phyloP scores from a whole-genome alignment of 1,140 invertebrate genomes.

The Radopholus similis region DNA sequence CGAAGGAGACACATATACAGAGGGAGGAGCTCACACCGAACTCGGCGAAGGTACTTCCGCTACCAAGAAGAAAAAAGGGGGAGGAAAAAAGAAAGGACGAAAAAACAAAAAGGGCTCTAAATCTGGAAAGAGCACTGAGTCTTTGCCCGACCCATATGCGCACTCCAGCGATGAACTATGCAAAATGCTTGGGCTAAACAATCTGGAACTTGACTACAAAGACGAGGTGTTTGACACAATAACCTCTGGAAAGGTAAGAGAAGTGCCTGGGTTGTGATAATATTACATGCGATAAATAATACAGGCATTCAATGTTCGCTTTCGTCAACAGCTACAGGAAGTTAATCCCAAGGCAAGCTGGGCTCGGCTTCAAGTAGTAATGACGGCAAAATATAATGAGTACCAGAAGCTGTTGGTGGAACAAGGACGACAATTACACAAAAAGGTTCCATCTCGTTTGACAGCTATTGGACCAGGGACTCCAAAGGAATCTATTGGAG shows the following conservation, averaged over 20 bases:
- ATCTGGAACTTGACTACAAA: conserved; percentile 39
- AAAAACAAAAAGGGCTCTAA: conserved; percentile 10
- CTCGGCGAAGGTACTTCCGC: not conserved
- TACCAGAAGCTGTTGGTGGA: conserved; percentile 28
- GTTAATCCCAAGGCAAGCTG: conserved; percentile 29
- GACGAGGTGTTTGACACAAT: conserved; percentile 37
- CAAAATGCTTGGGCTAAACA: conserved; percentile 15
- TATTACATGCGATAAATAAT: conserved; percentile 8
- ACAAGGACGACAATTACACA: conserved; percentile 16
- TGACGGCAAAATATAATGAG: conserved; percentile 38
- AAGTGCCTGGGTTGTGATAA: not conserved
- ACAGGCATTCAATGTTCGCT: conserved; percentile 29
- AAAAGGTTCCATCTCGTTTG: conserved; percentile 2
- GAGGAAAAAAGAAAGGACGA: conserved; percentile 18
- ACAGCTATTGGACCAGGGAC: not conserved
- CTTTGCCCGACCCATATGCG: conserved; percentile 22
- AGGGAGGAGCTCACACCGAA: not conserved
- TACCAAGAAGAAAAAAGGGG: not conserved
- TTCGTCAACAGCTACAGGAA: conserved; percentile 35
- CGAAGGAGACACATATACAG: not conserved
- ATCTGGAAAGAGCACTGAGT: not conserved
- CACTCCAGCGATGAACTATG: conserved; percentile 30
- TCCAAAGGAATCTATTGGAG: not conserved
- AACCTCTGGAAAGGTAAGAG: conserved; percentile 34
- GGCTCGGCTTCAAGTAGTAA: conserved; percentile 28